Evolutionary conservation across 2,797 vertebrate genomes (phyloP), one percentile per base, ranked within the genome.

Genomic region (Poeciliopsis paucimaculata): DNA sequence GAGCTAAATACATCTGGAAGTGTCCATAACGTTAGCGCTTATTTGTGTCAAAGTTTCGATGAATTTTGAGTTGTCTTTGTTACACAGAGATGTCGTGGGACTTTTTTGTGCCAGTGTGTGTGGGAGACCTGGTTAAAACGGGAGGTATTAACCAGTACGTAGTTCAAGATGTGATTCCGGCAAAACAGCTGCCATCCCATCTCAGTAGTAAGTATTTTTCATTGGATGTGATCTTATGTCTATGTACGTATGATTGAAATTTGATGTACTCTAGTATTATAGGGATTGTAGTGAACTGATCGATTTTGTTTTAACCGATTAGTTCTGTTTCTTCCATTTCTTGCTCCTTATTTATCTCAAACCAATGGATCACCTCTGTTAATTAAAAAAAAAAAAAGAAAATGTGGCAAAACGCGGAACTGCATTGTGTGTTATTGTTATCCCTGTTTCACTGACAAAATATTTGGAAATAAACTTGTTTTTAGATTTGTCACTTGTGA

Each of bases 141-240:
- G 94, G 95, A 0, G 96, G 96, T 0, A 86, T 96, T 0, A 97
- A 97, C 82, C 96, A 97, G 74, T 99, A 99, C 43, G 94, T 96
- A 5, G 98, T 99, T 13, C 96, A 96, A 80, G 97, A 98, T 81
- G 96, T 98, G 2, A 82, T 97, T 8, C 13, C 96, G 0, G 68
- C 83, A 9, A 94, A 92, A 68, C 96, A 98, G 34, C 93, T 99
- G 55, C 86, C 94, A 0, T 39, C 93, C 0, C 92, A 93, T 6
- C 80, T 99, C 46, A 89, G 76, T 78, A 96, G 98, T 99, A 88
- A 94, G 97, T 11, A 0, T 1, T 13, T 31, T 39, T 53, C 11
- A 23, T 5, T 16, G 2, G 1, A 57, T 36, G 1, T 49, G 15
- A 28, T 18, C 9, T 71, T 6, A 6, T 51, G 0, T 45, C 60